These are phyloP conservation scores for Shinisaurus crocodilurus DNA, from an alignment of 2,113 vertebrate genomes.

Conservation along the genomic window DNA sequence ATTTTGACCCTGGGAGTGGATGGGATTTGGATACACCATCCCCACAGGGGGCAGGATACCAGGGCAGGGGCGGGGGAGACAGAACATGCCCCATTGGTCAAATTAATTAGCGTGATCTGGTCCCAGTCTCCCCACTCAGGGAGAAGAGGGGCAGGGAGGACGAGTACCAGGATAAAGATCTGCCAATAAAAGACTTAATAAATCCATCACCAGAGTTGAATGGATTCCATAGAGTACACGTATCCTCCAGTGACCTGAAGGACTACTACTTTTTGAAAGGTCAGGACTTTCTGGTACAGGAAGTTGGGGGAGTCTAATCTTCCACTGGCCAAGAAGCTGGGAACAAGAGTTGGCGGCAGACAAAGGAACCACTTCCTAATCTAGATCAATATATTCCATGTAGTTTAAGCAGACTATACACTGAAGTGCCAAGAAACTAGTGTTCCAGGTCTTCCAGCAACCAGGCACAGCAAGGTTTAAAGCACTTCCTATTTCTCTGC, in stretches of 20 bases:
- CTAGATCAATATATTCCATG: not conserved
- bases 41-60: not conserved
- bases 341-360: not conserved
- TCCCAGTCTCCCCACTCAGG: constrained; percentile 24
- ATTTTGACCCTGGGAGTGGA: not conserved
- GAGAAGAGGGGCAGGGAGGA: not conserved
- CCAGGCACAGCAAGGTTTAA: not conserved
- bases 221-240: not conserved
- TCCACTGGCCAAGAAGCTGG: constrained; percentile 2
- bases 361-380: not conserved
- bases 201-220: not conserved
- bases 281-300: not conserved
- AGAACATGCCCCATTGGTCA: constrained; percentile 22
- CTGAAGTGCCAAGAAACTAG: constrained; percentile 3
- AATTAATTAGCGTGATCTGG: constrained; percentile 1
- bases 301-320: not conserved
- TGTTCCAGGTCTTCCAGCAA: constrained; percentile 29
- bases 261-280: not conserved
- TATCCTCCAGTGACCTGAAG: not conserved
- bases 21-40: constrained; percentile 1
- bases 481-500: constrained; percentile 28
- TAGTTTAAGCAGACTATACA: constrained; percentile 1
- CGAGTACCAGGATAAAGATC: not conserved
- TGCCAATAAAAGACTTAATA: constrained; percentile 1
- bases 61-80: not conserved